phyloP scores from a whole-genome alignment of 2,888 invertebrate genomes.

The Steinernema scapterisci region DNA sequence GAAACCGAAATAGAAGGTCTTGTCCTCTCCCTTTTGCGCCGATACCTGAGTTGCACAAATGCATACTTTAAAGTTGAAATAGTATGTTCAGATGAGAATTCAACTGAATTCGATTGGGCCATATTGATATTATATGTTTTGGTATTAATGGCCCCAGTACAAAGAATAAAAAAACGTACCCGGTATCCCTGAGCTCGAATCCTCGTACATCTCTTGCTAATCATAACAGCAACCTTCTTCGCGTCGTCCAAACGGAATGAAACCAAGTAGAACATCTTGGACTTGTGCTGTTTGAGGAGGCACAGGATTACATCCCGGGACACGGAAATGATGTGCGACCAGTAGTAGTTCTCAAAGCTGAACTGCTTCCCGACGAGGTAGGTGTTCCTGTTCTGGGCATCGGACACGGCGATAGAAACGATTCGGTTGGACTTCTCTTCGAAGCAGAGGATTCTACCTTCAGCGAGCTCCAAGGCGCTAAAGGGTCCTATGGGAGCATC shows the following conservation, averaged over 20 bases:
- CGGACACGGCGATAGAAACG: background rate
- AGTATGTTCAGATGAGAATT: too few species aligned
- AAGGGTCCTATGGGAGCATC: constrained; percentile 17
- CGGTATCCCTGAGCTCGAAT: constrained; percentile 20
- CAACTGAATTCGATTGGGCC: too few species aligned
- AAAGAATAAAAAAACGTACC: constrained; percentile 11
- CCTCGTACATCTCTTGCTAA: constrained; percentile 10
- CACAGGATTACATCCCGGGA: constrained; percentile 3
- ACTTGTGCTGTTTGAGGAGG: constrained; percentile 24
- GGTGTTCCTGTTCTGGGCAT: background rate
- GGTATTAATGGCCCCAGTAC: too few species aligned
- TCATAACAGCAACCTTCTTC: background rate
- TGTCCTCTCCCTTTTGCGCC: background rate
- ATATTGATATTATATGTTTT: too few species aligned
- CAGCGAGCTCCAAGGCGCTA: background rate
- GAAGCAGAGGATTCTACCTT: constrained; percentile 19
- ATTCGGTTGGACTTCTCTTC: constrained; percentile 23
- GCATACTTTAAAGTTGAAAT: too few species aligned
- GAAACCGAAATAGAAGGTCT: constrained; percentile 13
- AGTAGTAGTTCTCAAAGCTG: constrained; percentile 28
- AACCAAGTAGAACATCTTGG: constrained; percentile 15
- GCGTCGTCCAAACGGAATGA: constrained; percentile 9
- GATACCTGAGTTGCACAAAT: constrained; percentile 6
- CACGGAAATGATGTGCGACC: constrained; percentile 14
- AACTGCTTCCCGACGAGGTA: constrained; percentile 12